These are phyloP conservation scores for Calosoma granatense DNA, from an alignment of 1,140 invertebrate genomes.

Conservation along the genomic window DNA sequence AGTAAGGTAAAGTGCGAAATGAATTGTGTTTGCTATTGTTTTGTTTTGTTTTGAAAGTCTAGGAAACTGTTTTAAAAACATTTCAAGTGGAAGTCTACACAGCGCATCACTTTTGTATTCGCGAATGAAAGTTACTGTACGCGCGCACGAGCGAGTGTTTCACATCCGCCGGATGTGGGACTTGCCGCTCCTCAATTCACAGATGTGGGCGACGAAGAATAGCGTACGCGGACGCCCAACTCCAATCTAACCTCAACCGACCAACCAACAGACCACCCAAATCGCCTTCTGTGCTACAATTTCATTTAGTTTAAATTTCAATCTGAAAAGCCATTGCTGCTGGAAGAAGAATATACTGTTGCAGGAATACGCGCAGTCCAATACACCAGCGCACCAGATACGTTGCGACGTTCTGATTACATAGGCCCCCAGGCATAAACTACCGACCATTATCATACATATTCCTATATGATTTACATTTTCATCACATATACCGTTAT, in stretches of 20 bases:
- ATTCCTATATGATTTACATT: no score
- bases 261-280: neutral
- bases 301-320: no score
- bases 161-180: neutral
- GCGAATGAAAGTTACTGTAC: neutral
- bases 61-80: neutral
- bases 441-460: no score
- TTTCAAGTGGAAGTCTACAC: conserved; percentile 3
- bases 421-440: no score
- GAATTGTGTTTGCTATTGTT: conserved; percentile 1
- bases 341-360: no score
- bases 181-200: neutral
- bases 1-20: neutral
- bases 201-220: neutral
- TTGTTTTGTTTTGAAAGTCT: neutral
- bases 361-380: no score
- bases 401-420: no score
- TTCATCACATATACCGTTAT: no score
- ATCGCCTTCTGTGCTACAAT: neutral
- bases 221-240: no score
- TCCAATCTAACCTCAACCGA: no score
- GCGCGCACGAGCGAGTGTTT: neutral
- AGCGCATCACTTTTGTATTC: conserved; percentile 3
- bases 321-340: no score
- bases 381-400: no score